phyloP scores from a whole-genome alignment of 30 jellyfish, hydroid and myxozoan genomes.

The Cassiopea xamachana region DNA sequence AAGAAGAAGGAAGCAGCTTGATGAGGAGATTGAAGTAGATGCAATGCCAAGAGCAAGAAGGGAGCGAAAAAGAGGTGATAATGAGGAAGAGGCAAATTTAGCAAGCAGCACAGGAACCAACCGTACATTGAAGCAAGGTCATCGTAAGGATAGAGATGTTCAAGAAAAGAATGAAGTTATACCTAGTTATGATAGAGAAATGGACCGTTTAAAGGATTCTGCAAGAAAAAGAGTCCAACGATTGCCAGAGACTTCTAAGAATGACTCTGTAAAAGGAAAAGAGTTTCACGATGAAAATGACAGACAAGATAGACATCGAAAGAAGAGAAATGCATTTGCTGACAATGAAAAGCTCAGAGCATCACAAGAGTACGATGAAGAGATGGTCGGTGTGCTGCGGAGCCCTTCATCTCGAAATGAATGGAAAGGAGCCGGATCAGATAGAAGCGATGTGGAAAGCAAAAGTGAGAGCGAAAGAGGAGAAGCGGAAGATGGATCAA shows the following conservation, averaged over 20 bases:
- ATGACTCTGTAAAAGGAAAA: background rate
- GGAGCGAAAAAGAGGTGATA: background rate
- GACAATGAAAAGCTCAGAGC: background rate
- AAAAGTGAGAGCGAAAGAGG: constrained; percentile 44
- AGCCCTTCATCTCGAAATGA: constrained; percentile 43
- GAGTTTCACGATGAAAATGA: background rate
- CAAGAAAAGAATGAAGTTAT: background rate
- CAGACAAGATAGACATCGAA: background rate
- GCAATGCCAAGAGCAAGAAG: background rate
- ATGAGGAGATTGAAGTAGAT: constrained; percentile 1
- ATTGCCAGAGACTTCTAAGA: background rate
- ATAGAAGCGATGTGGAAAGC: constrained; percentile 5
- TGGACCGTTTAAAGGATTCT: background rate
- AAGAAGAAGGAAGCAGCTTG: background rate
- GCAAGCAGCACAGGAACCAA: no score
- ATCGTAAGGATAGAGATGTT: background rate
- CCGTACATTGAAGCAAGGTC: no score
- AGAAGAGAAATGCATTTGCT: background rate
- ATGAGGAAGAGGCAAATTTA: no score
- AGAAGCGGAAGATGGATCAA: constrained; percentile 22
- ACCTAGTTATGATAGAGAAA: background rate
- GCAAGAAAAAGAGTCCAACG: background rate
- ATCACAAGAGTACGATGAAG: background rate
- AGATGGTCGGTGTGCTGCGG: constrained; percentile 23
- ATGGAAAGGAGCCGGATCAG: constrained; percentile 26